Conservation (phyloP, 1,140 invertebrate species). For the Chionoecetes opilio region DNA sequence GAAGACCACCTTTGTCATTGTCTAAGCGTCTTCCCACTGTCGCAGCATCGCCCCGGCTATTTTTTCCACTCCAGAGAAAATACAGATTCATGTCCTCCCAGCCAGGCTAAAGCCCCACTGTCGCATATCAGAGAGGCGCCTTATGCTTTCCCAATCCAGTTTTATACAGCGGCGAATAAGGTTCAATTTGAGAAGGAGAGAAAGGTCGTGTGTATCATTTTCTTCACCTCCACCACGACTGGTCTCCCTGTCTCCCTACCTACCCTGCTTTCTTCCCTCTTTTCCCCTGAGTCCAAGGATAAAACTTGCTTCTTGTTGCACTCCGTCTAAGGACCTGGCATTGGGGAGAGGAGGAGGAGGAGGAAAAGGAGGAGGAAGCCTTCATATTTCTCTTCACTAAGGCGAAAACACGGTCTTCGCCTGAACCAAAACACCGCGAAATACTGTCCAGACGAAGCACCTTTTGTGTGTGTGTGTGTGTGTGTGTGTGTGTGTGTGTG, state of each 20-base stretch:
- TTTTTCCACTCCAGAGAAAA: neutral
- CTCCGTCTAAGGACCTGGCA: neutral
- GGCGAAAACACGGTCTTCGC: conserved; percentile 13
- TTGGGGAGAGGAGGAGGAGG: too few relatives aligned
- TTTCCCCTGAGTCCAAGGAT: conserved; percentile 7
- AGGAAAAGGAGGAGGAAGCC: neutral
- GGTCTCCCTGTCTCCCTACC: neutral
- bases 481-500: conserved; percentile 27
- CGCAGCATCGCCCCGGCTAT: neutral
- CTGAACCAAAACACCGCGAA: neutral
- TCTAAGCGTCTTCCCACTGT: neutral
- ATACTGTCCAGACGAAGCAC: neutral
- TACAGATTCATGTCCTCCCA: neutral
- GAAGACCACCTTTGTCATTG: too few relatives aligned
- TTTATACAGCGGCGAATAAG: conserved; percentile 8
- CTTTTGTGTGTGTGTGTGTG: neutral
- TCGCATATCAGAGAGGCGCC: neutral
- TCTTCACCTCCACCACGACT: neutral
- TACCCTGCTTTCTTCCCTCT: neutral
- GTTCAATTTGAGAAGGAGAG: conserved; percentile 6
- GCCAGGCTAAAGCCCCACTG: neutral
- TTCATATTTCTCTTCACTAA: conserved; percentile 30
- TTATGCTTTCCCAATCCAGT: neutral
- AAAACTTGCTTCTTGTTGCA: conserved; percentile 19
- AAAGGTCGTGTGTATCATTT: neutral